Evolutionary conservation across 2,888 invertebrate genomes (phyloP).

Genomic region (Lysandra coridon): DNA sequence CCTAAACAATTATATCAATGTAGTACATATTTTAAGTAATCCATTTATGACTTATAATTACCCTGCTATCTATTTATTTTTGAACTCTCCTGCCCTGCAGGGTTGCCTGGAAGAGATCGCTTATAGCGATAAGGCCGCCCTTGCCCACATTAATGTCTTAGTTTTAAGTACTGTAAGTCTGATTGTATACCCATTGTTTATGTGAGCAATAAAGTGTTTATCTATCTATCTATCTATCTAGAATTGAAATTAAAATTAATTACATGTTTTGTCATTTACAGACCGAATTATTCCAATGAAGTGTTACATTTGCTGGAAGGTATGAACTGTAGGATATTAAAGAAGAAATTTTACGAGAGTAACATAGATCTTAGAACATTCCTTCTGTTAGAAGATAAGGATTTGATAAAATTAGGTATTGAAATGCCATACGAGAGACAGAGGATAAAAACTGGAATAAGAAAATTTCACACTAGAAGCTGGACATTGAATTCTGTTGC

Average conservation of each 20-base stretch:
- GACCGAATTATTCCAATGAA: constrained; percentile 75
- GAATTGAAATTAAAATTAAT: background rate
- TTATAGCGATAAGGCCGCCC: too few relatives aligned
- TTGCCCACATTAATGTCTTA: too few relatives aligned
- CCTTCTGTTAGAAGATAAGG: constrained; percentile 78
- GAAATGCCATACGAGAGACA: constrained; percentile 81
- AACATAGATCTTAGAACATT: constrained; percentile 79
- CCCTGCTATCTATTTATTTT: too few relatives aligned
- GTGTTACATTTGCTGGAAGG: constrained; percentile 80
- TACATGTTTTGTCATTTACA: constrained; percentile 48
- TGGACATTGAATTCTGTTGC: constrained; percentile 76
- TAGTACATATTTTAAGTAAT: too few relatives aligned
- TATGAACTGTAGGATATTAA: constrained; percentile 79
- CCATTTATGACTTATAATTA: too few relatives aligned
- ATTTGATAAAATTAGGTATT: constrained; percentile 80
- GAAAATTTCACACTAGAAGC: constrained; percentile 79
- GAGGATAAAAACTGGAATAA: constrained; percentile 75
- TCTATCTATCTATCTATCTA: too few relatives aligned
- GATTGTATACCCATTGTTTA: too few relatives aligned
- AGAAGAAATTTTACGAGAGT: constrained; percentile 65
- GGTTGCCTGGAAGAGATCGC: too few relatives aligned
- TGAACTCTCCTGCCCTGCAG: too few relatives aligned
- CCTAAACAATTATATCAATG: too few relatives aligned
- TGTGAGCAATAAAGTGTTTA: too few relatives aligned
- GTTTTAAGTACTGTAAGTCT: too few relatives aligned